These are phyloP conservation scores for Phortica okadai DNA, from an alignment of 2,888 invertebrate genomes.

Conservation along the genomic window DNA sequence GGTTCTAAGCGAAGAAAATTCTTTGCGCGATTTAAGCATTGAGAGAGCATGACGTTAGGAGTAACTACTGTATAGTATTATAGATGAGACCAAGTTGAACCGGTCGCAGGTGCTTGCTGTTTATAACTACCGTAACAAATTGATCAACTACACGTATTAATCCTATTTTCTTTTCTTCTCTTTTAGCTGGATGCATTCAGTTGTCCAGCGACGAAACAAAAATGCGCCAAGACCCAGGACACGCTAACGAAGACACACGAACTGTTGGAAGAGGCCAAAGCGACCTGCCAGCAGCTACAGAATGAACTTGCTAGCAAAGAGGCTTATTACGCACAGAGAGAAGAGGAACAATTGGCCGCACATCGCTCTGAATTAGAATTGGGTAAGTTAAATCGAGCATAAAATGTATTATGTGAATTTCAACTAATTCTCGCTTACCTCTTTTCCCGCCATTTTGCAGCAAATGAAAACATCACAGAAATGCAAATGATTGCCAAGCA, in stretches of 20 bases:
- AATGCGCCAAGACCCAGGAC: constrained; percentile 60
- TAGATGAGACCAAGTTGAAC: neutral
- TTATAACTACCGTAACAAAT: constrained; percentile 34
- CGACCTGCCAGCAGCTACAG: constrained; percentile 69
- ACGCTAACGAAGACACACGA: constrained; percentile 65
- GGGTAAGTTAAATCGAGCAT: constrained; percentile 57
- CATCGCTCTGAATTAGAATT: constrained; percentile 73
- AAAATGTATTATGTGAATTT: neutral
- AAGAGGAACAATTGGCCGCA: constrained; percentile 70
- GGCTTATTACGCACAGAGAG: constrained; percentile 65
- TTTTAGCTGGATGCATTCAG: constrained; percentile 75
- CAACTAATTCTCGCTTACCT: neutral
- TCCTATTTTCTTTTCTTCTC: neutral
- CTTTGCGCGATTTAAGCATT: neutral
- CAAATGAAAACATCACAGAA: constrained; percentile 79
- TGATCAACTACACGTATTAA: constrained; percentile 22
- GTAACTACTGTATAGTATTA: constrained; percentile 3
- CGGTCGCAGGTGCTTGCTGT: constrained; percentile 4
- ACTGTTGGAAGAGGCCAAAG: constrained; percentile 68
- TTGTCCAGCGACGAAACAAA: constrained; percentile 66
- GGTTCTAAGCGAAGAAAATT: too few species aligned
- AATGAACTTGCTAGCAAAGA: constrained; percentile 73
- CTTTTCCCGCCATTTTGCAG: constrained; percentile 66
- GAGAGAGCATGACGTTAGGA: neutral
- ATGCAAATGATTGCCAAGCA: constrained; percentile 68